These are phyloP conservation scores for Cololabis saira DNA, from an alignment of 2,113 vertebrate genomes.

Conservation along the genomic window DNA sequence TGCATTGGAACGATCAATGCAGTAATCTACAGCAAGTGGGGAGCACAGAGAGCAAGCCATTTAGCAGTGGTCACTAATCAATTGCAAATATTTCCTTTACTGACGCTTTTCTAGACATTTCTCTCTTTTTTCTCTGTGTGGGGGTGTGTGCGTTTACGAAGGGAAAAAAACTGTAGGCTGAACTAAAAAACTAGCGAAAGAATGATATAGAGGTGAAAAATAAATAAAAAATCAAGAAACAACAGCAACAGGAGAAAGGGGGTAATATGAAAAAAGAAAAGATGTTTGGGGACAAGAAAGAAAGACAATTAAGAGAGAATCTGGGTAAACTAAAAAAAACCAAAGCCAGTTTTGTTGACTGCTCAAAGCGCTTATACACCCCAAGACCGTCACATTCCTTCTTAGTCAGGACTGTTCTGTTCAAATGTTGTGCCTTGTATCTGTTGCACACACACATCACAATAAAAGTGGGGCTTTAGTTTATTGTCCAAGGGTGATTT, in stretches of 20 bases:
- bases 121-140: slow-evolving; percentile 32
- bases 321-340: background rate
- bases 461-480: too few species aligned
- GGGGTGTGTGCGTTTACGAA: background rate
- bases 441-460: too few species aligned
- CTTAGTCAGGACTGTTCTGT: too few species aligned
- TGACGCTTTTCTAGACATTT: slow-evolving; percentile 67
- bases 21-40: slow-evolving; percentile 74
- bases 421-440: too few species aligned
- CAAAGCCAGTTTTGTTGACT: too few species aligned
- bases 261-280: slow-evolving; percentile 14
- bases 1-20: slow-evolving; percentile 64
- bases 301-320: background rate
- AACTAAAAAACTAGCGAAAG: slow-evolving; percentile 12
- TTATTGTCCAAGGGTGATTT: too few species aligned
- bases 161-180: slow-evolving; percentile 43
- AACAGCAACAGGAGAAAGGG: background rate
- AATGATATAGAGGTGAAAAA: slow-evolving; percentile 45
- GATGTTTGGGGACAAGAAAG: background rate
- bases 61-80: slow-evolving; percentile 72
- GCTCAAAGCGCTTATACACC: too few species aligned
- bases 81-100: slow-evolving; percentile 78
- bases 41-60: slow-evolving; percentile 61
- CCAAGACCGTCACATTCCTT: too few species aligned
- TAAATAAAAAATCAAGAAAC: slow-evolving; percentile 38